Percentiles rank a stretch among this genome's conserved stretches.
Evolutionary conservation across 92 coral and sea anemone genomes (phyloP).

Genomic region (Phymanthus crucifer): DNA sequence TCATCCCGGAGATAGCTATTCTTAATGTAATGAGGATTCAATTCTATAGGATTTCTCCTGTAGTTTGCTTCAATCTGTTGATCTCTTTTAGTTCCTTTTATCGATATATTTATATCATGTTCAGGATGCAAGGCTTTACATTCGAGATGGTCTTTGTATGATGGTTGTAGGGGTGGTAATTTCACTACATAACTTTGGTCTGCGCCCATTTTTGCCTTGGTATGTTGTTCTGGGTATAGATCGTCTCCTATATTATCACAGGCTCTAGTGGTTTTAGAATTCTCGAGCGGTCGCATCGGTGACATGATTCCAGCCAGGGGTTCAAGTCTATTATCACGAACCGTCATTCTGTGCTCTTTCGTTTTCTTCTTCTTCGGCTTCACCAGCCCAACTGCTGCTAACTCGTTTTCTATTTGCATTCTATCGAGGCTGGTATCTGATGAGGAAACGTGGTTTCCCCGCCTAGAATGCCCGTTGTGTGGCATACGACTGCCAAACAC

Average conservation of each 20-base stretch:
- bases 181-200: slow-evolving; percentile 18
- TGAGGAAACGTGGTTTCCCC: slow-evolving; percentile 4
- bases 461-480: background rate
- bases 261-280: background rate
- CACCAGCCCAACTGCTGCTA: slow-evolving; percentile 31
- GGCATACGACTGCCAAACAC: slow-evolving; percentile 1
- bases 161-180: slow-evolving; percentile 5
- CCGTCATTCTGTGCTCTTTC: background rate
- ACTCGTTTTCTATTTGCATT: slow-evolving; percentile 40
- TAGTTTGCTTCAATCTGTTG: background rate
- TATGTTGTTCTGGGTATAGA: background rate
- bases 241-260: background rate
- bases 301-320: slow-evolving; percentile 42
- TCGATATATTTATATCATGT: background rate
- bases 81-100: background rate
- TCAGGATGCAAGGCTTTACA: background rate
- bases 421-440: slow-evolving; percentile 42
- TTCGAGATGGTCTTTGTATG: slow-evolving; percentile 16
- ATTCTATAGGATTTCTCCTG: slow-evolving; percentile 16
- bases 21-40: slow-evolving; percentile 35
- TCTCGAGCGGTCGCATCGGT: slow-evolving; percentile 28
- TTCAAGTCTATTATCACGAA: slow-evolving; percentile 41
- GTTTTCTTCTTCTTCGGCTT: slow-evolving; percentile 13
- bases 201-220: background rate
- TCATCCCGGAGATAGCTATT: slow-evolving; percentile 32